Evolutionary conservation across 1,140 invertebrate species (phyloP), one percentile per base, ranked within the genome.

Genomic region (Trichonephila clavata): DNA sequence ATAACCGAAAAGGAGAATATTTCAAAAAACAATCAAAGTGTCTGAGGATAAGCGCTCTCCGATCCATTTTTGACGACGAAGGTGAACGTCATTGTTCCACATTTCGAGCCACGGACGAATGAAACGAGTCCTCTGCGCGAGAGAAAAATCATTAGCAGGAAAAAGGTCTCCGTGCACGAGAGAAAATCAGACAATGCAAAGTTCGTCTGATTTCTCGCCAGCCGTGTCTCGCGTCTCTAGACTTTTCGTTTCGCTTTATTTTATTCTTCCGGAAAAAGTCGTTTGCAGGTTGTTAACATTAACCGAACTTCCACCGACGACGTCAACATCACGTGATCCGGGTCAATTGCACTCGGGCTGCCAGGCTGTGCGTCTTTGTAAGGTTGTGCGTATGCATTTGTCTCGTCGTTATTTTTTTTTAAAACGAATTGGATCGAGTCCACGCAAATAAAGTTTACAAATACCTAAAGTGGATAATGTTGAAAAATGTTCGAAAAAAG

Each of bases 221-320:
- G 71, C 71, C 71, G 3, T 77, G 71, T 77, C 71, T 77, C 71
- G 71, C 71, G 71, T 77, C 71, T 77, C 71, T 20, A 77, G 71
- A 77, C 71, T 77, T 63, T 77, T 39, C 27, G 24, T 77, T 77
- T 20, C 27, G 14, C 27, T 77, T 77, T 77, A 77, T 77, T 77
- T 77, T 77, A 39, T 77, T 77, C 71, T 77, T 77, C 71, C 71
- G 71, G 71, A 83, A 83, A 83, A 83, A 83, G 81, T 83, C 81
- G 81, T 83, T 83, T 59, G 50, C 81, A 83, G 81, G 81, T 83
- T 83, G 81, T 83, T 83, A 83, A 83, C 81, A 83, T 59, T 83
- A 83, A 83, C 81, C 81, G 81, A 83, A n/a, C 71, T 77, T 77
- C 71, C 71, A 27, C 14, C 24, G 71, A 27, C 71, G 71, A 77